phyloP scores from a whole-genome alignment of 2,888 invertebrate species.

The Alcis repandata region DNA sequence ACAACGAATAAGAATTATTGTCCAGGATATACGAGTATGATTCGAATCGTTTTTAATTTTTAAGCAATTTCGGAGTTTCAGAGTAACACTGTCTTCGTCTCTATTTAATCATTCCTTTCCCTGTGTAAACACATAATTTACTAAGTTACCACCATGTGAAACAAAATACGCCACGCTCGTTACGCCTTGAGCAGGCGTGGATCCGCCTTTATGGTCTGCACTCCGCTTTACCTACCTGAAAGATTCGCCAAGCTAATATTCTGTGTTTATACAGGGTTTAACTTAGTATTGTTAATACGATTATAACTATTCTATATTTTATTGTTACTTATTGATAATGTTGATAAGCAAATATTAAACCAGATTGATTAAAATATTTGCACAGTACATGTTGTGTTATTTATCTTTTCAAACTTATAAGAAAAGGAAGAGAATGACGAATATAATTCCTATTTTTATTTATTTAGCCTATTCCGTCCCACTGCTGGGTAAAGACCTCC shows the following conservation, averaged over 20 bases:
- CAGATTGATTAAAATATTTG: conserved; percentile 5
- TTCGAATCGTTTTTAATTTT: not conserved
- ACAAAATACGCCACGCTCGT: too few species aligned
- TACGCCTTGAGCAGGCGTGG: too few species aligned
- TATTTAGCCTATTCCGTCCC: too few species aligned
- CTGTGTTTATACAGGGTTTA: not conserved
- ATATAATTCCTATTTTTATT: too few species aligned
- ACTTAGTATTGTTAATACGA: not conserved
- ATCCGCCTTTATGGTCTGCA: too few species aligned
- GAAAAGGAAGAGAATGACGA: too few species aligned
- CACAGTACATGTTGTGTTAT: not conserved
- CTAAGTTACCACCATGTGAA: too few species aligned
- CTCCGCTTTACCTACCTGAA: not conserved
- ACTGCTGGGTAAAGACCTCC: too few species aligned
- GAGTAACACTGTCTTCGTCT: not conserved
- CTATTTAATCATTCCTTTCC: not conserved
- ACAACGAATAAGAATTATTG: conserved; percentile 1
- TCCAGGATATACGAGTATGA: not conserved
- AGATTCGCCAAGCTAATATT: not conserved
- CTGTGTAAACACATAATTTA: not conserved
- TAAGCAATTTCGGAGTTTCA: not conserved
- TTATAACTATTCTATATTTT: not conserved
- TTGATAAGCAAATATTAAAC: not conserved
- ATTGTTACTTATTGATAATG: not conserved
- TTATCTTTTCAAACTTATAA: not conserved